Evolutionary conservation across 2,888 invertebrate genomes (phyloP).

Genomic region (Tuberolachnus salignus): DNA sequence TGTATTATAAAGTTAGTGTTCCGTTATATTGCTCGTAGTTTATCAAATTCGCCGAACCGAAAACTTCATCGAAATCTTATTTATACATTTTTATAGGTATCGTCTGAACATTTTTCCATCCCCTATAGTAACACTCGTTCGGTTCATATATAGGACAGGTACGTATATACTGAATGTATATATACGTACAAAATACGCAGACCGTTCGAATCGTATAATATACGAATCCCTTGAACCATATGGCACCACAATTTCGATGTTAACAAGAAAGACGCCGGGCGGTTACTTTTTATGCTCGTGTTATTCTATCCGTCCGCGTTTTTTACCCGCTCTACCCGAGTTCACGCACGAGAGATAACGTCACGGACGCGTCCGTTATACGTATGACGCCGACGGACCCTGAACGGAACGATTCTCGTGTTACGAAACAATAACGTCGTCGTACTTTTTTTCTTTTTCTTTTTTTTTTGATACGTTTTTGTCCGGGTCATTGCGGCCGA

Average conservation of each 20-base stretch:
- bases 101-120: too few species aligned
- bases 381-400: too few species aligned
- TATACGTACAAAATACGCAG: too few species aligned
- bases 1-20: background rate
- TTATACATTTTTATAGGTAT: too few species aligned
- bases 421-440: background rate
- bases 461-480: too few species aligned
- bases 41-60: background rate
- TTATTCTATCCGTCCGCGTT: too few species aligned
- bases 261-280: conserved; percentile 8
- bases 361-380: background rate
- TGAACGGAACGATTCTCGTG: background rate
- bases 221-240: background rate
- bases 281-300: conserved; percentile 22
- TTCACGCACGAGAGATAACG: background rate
- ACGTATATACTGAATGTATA: background rate
- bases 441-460: too few species aligned
- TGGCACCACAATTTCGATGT: conserved; percentile 24
- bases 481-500: too few species aligned
- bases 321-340: background rate
- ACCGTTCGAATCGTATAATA: background rate
- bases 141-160: too few species aligned
- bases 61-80: background rate
- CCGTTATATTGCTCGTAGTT: background rate
- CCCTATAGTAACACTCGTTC: background rate